Conservation (phyloP, 64 coral and sea anemone species). For the Catalaphyllia jardinei region DNA sequence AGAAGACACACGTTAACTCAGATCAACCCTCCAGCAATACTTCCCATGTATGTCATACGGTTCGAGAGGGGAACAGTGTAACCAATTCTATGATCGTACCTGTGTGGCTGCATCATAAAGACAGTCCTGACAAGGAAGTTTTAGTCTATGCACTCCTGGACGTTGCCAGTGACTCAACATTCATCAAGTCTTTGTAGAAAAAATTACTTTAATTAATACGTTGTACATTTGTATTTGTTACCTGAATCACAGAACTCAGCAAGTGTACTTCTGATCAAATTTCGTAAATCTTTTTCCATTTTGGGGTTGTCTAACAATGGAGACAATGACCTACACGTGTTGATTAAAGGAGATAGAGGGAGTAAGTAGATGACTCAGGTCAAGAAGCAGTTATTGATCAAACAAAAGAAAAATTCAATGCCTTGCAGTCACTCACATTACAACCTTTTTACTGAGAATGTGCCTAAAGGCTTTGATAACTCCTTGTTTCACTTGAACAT, state of each 20-base stretch:
- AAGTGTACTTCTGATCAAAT: constrained; percentile 79
- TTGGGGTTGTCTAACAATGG: constrained; percentile 92
- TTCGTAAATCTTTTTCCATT: constrained; percentile 87
- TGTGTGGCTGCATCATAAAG: no score
- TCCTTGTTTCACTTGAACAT: constrained; percentile 78
- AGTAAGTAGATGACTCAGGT: background rate
- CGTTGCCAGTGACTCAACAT: no score
- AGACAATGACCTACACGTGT: constrained; percentile 58
- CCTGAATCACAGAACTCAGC: constrained; percentile 88
- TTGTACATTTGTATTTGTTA: background rate
- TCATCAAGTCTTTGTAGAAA: no score
- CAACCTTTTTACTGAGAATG: constrained; percentile 92
- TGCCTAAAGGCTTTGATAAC: constrained; percentile 81
- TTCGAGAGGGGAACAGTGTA: no score
- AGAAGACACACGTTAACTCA: no score
- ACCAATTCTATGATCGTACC: no score
- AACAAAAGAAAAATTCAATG: background rate
- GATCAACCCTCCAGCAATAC: no score
- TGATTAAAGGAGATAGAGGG: background rate
- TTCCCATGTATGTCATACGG: no score
- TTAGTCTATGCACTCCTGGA: no score
- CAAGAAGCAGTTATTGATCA: background rate
- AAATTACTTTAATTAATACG: no score
- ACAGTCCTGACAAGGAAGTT: no score
- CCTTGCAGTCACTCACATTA: constrained; percentile 63